These are phyloP conservation scores for Hirtodrosophila histrioides DNA, from an alignment of 2,888 invertebrate genomes.

Conservation along the genomic window DNA sequence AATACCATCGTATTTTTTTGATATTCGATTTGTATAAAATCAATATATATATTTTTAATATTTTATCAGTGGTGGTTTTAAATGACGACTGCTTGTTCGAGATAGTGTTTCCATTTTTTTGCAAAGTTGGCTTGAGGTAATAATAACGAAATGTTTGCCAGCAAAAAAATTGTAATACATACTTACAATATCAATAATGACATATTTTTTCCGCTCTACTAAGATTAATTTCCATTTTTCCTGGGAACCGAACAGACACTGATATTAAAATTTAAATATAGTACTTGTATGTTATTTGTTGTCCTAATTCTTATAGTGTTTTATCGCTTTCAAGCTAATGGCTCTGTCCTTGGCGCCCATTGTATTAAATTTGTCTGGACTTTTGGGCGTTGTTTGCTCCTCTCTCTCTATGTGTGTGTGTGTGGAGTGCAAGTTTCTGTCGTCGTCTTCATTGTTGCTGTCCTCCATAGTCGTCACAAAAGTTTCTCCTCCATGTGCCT, in stretches of 20 bases:
- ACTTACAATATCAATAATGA: too few species aligned
- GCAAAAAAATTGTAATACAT: too few species aligned
- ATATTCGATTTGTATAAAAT: too few species aligned
- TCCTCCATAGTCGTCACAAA: constrained; percentile 63
- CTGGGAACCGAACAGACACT: not conserved
- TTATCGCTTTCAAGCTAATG: constrained; percentile 46
- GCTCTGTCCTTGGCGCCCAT: constrained; percentile 55
- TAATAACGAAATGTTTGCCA: too few species aligned
- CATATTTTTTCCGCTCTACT: too few species aligned
- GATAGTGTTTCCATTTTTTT: too few species aligned
- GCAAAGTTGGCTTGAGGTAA: too few species aligned
- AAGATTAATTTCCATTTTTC: too few species aligned
- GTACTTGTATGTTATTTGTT: constrained; percentile 23
- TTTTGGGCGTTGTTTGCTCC: constrained; percentile 25
- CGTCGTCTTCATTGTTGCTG: constrained; percentile 74
- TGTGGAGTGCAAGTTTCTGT: constrained; percentile 70
- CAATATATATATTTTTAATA: too few species aligned
- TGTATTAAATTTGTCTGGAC: constrained; percentile 65
- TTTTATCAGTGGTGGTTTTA: too few species aligned
- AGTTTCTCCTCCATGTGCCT: constrained; percentile 75
- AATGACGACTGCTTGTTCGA: too few species aligned
- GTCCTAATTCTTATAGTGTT: constrained; percentile 32
- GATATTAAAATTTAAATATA: constrained; percentile 19
- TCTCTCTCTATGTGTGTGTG: constrained; percentile 19
- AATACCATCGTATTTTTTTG: too few species aligned